Evolutionary conservation across 2,113 vertebrate genomes (phyloP).

Genomic region (Podarcis muralis): DNA sequence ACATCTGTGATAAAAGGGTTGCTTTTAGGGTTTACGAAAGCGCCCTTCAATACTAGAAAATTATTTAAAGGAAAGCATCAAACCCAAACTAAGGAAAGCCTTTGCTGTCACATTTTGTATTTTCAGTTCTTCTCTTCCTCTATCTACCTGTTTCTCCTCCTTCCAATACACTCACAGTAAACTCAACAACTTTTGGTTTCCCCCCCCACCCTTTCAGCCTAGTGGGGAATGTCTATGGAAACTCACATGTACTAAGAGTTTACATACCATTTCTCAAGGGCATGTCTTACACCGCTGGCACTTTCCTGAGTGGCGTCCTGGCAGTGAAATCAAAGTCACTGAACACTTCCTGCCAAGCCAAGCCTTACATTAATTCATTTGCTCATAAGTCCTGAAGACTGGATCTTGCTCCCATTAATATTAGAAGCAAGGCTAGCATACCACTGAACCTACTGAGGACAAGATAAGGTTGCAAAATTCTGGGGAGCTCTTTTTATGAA

Average conservation of each 20-base stretch:
- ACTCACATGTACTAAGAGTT: conserved; percentile 37
- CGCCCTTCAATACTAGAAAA: conserved; percentile 4
- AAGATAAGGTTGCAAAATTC: conserved; percentile 35
- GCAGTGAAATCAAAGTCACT: conserved; percentile 50
- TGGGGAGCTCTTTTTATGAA: neutral
- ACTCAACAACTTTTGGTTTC: conserved; percentile 35
- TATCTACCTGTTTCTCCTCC: conserved; percentile 17
- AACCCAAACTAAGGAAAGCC: conserved; percentile 21
- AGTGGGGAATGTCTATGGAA: conserved; percentile 46
- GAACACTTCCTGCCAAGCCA: conserved; percentile 3
- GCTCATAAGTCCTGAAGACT: conserved; percentile 42
- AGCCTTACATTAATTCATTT: conserved; percentile 4
- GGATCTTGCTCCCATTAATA: neutral
- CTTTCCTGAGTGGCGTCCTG: conserved; percentile 43
- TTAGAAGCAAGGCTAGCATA: conserved; percentile 16
- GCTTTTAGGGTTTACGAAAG: neutral
- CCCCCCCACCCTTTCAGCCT: conserved; percentile 24
- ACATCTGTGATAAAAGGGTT: neutral
- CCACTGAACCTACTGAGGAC: neutral
- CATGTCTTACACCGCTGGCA: conserved; percentile 8
- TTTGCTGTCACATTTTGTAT: conserved; percentile 37
- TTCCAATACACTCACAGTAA: conserved; percentile 13
- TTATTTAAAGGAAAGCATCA: conserved; percentile 19
- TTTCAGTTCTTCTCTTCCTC: conserved; percentile 22
- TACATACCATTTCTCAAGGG: conserved; percentile 43